Base-by-base conservation (phyloP, 35 echinoderm and acorn worm genomes). In the Apostichopus parvimensis region DNA sequence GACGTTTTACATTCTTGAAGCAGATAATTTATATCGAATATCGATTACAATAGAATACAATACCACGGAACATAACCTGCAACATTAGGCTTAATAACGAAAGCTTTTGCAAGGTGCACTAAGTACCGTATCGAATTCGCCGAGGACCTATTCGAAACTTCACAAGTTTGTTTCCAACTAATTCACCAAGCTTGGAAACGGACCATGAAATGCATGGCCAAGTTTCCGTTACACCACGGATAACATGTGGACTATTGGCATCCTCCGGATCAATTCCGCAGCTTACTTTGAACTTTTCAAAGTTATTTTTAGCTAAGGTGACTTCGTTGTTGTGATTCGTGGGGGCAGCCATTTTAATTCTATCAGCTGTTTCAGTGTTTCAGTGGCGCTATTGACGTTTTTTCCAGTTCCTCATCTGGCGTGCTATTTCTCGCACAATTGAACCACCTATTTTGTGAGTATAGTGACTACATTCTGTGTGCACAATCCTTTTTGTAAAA, bases 191-290 rank as follows among this genome's bases (percentile, higher is more conserved):
- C 70, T 84, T 17, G 73, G 77, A 77, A 18, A 87, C 60, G 8
- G 52, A 81, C 93, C 93, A 94, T 58, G 34, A 10, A 23, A 77
- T 68, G 66, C 87, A 79, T 73, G 88, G 93, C 93, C 93, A 94
- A 6, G 57, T 77, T 71, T 85, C 22, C 6, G 83, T 66, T 14
- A 23, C 53, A 85, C 78, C 78, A 56, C 91, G 60, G 9, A 94
- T 64, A 1, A 94, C 87, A 57, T 55, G 34, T 57, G 93, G 93
- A 0, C 6, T n/a, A 6, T 55, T 12, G 6, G 56, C 10, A 18
- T 83, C 80, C 6, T 54, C 52, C 7, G 12, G 53, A 21, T 57
- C 17, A 6, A 83, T 20, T 54, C 56, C 56, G 13, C 53, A 55
- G 17, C 15, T 15, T 7, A 17, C 6, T 14, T 13, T 83, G 18